phyloP scores from a whole-genome alignment of 2,113 vertebrate species.

The Calyptomena viridis region DNA sequence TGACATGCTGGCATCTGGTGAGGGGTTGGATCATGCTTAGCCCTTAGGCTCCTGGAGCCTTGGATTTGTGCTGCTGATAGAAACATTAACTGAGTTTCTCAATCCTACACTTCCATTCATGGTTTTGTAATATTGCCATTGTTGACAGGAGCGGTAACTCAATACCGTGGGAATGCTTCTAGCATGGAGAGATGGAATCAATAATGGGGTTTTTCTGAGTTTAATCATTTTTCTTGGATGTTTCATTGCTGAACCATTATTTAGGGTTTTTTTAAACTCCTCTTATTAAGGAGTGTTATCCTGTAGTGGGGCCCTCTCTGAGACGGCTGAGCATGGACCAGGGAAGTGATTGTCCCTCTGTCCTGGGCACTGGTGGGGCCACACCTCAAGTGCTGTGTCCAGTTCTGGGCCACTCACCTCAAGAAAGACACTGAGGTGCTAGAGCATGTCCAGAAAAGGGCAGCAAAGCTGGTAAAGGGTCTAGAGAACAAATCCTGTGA shows the following conservation, averaged over 20 bases:
- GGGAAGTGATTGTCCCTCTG: neutral
- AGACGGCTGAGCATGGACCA: neutral
- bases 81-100: neutral
- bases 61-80: neutral
- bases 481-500: neutral
- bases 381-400: accelerated
- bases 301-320: neutral
- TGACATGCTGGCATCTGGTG: neutral
- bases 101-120: neutral
- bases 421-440: neutral
- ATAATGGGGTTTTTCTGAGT: neutral
- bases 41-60: neutral
- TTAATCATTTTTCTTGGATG: neutral
- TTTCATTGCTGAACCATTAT: neutral
- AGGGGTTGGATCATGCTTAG: neutral
- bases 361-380: too few relatives aligned
- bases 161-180: neutral
- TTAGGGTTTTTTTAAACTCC: neutral
- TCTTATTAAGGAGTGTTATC: neutral
- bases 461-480: neutral
- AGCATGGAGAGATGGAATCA: neutral
- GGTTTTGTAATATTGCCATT: neutral
- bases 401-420: neutral
- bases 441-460: neutral
- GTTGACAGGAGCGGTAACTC: neutral